phyloP scores from a whole-genome alignment of 2,888 invertebrate species.

The Agriopis aurantiaria region DNA sequence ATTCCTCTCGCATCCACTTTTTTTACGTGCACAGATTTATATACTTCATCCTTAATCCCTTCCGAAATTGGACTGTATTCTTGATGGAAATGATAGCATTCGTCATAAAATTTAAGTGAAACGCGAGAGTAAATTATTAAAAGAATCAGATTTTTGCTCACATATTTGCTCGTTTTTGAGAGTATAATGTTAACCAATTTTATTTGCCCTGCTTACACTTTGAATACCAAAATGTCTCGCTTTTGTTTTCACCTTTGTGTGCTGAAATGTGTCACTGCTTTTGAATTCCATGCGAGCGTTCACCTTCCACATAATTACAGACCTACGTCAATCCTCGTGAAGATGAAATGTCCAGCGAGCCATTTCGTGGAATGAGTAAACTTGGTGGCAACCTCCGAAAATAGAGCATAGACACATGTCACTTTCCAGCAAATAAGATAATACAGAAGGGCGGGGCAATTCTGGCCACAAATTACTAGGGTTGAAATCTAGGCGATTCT shows the following conservation, averaged over 20 bases:
- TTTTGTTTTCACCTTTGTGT: conserved; percentile 17
- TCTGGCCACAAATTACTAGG: conserved; percentile 31
- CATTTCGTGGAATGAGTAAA: conserved; percentile 11
- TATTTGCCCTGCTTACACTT: conserved; percentile 8
- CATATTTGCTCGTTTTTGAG: conserved; percentile 3
- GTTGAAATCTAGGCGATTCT: conserved; percentile 21
- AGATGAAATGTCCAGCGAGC: conserved; percentile 31
- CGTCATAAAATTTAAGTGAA: conserved; percentile 53
- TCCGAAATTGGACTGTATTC: conserved; percentile 56
- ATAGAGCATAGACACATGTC: conserved; percentile 7
- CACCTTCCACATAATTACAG: conserved; percentile 36
- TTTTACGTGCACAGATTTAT: conserved; percentile 65
- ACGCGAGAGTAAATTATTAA: conserved; percentile 1
- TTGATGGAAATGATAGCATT: conserved; percentile 54
- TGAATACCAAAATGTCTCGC: conserved; percentile 13
- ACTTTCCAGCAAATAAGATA: conserved; percentile 6
- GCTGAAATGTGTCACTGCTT: conserved; percentile 26
- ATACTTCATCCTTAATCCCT: conserved; percentile 56
- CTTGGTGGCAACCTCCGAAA: conserved; percentile 6
- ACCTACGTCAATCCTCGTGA: conserved; percentile 30
- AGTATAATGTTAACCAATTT: conserved; percentile 6
- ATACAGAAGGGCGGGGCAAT: conserved; percentile 24
- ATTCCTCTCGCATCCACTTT: conserved; percentile 60
- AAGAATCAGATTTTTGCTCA: not conserved
- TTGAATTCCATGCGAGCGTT: conserved; percentile 36